Evolutionary conservation across 1,140 invertebrate genomes (phyloP).

Genomic region (Nebria ingens): DNA sequence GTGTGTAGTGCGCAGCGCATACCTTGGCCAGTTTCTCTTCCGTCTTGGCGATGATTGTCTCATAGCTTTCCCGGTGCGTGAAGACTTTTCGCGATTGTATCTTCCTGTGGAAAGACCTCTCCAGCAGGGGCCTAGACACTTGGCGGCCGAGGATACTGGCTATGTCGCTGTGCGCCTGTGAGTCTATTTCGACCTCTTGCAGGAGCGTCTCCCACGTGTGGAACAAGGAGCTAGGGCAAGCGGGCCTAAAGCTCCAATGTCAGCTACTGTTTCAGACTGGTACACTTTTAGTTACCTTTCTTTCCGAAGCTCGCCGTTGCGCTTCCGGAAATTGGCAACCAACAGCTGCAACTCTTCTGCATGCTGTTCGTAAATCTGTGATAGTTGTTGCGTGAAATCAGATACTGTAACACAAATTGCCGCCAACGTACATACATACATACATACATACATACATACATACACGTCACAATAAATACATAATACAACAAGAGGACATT

Average conservation of each 20-base stretch:
- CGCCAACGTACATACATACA: constrained; percentile 12
- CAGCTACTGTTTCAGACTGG: constrained; percentile 7
- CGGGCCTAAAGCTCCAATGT: constrained; percentile 47
- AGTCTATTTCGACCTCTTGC: constrained; percentile 88
- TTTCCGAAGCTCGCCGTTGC: constrained; percentile 76
- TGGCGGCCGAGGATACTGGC: constrained; percentile 72
- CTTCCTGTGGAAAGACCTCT: constrained; percentile 84
- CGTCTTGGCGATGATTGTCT: constrained; percentile 77
- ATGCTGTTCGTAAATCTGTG: constrained; percentile 84
- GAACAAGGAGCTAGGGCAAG: constrained; percentile 71
- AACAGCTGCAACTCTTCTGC: constrained; percentile 81
- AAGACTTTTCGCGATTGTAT: constrained; percentile 89
- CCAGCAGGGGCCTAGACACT: constrained; percentile 76
- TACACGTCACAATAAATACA: not conserved
- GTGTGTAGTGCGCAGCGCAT: constrained; percentile 22
- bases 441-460: constrained; percentile 4
- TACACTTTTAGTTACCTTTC: too few relatives aligned
- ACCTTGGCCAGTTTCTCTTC: constrained; percentile 82
- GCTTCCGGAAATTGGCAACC: constrained; percentile 77
- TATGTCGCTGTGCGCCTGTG: constrained; percentile 79
- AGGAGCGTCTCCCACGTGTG: constrained; percentile 86
- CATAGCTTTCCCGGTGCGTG: constrained; percentile 82
- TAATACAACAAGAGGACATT: not conserved
- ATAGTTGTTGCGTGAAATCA: constrained; percentile 88
- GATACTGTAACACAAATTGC: constrained; percentile 63